A percentile compares a stretch with the other conserved stretches of the same genome.
Evolutionary conservation across 2,888 invertebrate species (phyloP).

Genomic region (Ophion obscuratus): DNA sequence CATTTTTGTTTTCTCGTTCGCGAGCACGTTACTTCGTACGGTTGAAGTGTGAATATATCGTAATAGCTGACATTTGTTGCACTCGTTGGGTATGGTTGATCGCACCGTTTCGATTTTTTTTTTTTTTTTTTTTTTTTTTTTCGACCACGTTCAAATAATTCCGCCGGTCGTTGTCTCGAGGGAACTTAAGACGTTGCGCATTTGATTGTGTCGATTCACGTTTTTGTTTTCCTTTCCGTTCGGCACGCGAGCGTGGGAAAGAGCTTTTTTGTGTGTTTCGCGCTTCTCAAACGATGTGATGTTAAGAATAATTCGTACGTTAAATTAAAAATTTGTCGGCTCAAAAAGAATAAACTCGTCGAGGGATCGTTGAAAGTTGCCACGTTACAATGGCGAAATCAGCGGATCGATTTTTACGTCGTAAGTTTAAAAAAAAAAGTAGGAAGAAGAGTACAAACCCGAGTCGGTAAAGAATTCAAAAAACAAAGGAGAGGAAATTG

Average conservation of each 20-base stretch:
- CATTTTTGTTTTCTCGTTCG: not conserved
- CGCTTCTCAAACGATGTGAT: constrained; percentile 20
- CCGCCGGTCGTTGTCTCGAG: too few species aligned
- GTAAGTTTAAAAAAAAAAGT: constrained; percentile 7
- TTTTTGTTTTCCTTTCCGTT: not conserved
- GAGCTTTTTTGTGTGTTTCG: constrained; percentile 6
- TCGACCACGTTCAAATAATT: too few species aligned
- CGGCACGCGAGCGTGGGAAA: not conserved
- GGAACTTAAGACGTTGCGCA: not conserved
- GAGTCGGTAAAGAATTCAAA: constrained; percentile 38
- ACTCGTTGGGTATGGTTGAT: too few species aligned
- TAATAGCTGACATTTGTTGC: too few species aligned
- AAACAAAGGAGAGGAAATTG: not conserved
- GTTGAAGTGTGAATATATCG: too few species aligned
- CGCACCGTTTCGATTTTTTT: too few species aligned
- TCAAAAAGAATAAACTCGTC: not conserved
- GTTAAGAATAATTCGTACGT: constrained; percentile 25
- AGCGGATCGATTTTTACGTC: constrained; percentile 18
- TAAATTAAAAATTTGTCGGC: constrained; percentile 17
- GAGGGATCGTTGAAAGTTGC: constrained; percentile 11
- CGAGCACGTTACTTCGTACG: not conserved
- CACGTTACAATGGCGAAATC: constrained; percentile 5
- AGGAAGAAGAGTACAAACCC: constrained; percentile 66
- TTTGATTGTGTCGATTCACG: not conserved
- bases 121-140: too few species aligned